Conservation (phyloP, 2,113 vertebrate species). For the Ptyas mucosa region DNA sequence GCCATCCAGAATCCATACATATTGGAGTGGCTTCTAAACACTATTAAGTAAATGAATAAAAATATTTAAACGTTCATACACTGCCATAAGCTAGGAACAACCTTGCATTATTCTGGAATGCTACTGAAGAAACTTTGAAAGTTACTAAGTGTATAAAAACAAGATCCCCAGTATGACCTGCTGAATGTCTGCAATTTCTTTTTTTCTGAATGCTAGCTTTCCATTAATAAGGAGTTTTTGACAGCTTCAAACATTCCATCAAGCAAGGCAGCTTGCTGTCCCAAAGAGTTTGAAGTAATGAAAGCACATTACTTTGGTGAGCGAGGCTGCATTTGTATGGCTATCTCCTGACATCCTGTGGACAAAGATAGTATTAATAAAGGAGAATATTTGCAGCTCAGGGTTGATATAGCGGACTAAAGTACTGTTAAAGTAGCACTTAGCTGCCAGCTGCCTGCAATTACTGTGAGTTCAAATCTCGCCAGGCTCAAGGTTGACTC, state of each 20-base stretch:
- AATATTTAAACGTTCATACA: background rate
- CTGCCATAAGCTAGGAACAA: background rate
- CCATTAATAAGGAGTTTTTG: background rate
- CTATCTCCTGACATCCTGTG: slow-evolving; percentile 9
- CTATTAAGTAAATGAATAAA: background rate
- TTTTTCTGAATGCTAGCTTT: background rate
- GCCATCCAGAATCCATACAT: background rate
- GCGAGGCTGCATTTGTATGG: background rate
- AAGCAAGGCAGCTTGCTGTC: background rate
- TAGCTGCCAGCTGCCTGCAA: no score
- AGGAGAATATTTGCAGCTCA: background rate
- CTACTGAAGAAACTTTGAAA: background rate
- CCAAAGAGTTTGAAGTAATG: background rate
- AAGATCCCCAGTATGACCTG: no score
- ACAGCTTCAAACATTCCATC: background rate
- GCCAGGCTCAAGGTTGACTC: no score
- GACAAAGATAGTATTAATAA: background rate
- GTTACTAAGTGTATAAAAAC: background rate
- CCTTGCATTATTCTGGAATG: background rate
- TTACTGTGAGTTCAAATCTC: no score
- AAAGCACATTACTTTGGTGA: background rate
- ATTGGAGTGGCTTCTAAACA: background rate
- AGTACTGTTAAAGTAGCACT: no score
- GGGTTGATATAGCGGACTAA: no score
- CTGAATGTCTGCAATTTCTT: background rate